phyloP scores from a whole-genome alignment of 2,113 vertebrate genomes.

The Triplophysa dalaica region DNA sequence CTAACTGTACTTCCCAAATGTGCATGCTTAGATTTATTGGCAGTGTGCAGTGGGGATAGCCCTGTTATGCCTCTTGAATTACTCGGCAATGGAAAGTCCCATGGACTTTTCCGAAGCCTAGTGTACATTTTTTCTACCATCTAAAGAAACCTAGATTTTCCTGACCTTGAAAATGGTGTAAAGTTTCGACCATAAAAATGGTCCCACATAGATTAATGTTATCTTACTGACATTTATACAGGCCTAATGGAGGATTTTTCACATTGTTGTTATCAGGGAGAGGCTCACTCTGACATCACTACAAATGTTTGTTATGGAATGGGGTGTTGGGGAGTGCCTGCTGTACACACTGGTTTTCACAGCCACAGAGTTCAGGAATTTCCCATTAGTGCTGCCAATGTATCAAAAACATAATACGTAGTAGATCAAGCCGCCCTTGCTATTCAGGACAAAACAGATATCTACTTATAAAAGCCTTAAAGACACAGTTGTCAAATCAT shows the following conservation, averaged over 20 bases:
- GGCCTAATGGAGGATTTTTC: neutral
- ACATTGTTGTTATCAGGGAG: neutral
- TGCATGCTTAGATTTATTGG: neutral
- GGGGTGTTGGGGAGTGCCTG: no score
- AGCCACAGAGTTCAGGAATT: neutral
- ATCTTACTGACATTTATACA: constrained; percentile 9
- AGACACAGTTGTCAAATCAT: neutral
- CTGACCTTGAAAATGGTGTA: neutral
- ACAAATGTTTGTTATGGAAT: neutral
- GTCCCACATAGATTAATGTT: neutral
- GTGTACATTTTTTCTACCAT: neutral
- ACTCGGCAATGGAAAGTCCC: constrained; percentile 3
- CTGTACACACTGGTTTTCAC: neutral
- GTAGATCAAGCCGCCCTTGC: neutral
- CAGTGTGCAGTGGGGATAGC: constrained; percentile 7
- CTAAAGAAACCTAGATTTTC: neutral
- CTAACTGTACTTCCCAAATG: constrained; percentile 5
- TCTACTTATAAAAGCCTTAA: neutral
- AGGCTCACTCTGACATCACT: neutral
- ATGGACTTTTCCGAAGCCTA: neutral
- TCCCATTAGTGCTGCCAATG: neutral
- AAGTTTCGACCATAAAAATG: neutral
- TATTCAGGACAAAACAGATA: no score
- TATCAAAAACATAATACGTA: neutral
- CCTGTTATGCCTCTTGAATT: neutral